A percentile compares a stretch with the other conserved stretches of the same genome.
These are phyloP conservation scores for Caradrina clavipalpis DNA, from an alignment of 2,888 invertebrate species.

Conservation along the genomic window DNA sequence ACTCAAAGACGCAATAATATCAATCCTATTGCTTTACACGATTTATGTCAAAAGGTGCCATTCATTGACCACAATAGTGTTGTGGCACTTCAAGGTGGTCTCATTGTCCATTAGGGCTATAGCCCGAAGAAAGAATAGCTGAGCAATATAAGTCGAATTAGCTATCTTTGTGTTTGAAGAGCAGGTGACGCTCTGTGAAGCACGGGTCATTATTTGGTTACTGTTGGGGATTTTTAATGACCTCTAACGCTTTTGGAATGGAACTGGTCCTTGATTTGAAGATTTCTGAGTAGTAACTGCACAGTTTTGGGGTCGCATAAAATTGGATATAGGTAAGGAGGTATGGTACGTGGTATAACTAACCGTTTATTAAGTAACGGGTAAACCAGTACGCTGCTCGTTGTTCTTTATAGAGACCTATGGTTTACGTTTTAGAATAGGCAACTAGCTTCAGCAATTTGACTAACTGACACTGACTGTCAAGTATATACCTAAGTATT, in stretches of 20 bases:
- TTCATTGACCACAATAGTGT: slow-evolving; percentile 73
- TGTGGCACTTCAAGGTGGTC: slow-evolving; percentile 82
- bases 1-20: slow-evolving; percentile 47
- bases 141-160: slow-evolving; percentile 81
- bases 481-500: too few relatives aligned
- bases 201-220: slow-evolving; percentile 71
- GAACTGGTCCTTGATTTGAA: slow-evolving; percentile 5
- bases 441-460: too few relatives aligned
- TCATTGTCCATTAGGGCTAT: slow-evolving; percentile 61
- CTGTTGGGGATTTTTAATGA: slow-evolving; percentile 46
- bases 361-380: too few relatives aligned
- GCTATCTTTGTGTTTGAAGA: slow-evolving; percentile 70
- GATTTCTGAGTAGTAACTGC: slow-evolving; percentile 5
- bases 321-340: background rate
- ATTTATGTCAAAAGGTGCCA: slow-evolving; percentile 63
- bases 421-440: too few relatives aligned
- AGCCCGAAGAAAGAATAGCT: slow-evolving; percentile 50
- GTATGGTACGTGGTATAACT: too few relatives aligned
- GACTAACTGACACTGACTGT: too few relatives aligned
- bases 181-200: slow-evolving; percentile 70
- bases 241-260: slow-evolving; percentile 13
- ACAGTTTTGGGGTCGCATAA: background rate
- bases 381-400: too few relatives aligned
- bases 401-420: too few relatives aligned
- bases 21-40: slow-evolving; percentile 58